These are phyloP conservation scores for Nymphicus hollandicus DNA, from an alignment of 2,113 vertebrate genomes.

Conservation along the genomic window DNA sequence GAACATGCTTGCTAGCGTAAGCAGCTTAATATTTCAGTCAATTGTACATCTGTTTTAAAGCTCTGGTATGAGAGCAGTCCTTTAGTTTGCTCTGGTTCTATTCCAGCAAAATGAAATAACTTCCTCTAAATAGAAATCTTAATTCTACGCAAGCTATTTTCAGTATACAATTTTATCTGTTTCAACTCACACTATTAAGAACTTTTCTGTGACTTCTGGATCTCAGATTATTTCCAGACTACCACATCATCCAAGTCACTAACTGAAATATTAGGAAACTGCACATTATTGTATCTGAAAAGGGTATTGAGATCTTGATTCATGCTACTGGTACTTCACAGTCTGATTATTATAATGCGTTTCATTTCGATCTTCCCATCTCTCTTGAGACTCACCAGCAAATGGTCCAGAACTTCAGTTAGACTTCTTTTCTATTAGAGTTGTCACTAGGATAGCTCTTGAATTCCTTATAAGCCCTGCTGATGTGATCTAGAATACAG, in stretches of 20 bases:
- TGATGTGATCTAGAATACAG: constrained; percentile 19
- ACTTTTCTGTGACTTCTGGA: not conserved
- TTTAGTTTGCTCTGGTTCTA: not conserved
- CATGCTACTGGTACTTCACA: constrained; percentile 57
- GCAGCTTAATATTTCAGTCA: not conserved
- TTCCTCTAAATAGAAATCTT: not conserved
- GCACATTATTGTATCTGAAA: constrained; percentile 17
- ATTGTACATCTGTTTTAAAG: not conserved
- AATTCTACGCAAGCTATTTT: not conserved
- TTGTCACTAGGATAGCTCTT: constrained; percentile 20
- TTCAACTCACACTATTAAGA: not conserved
- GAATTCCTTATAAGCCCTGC: constrained; percentile 26
- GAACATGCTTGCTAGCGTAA: not conserved
- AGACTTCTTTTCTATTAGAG: constrained; percentile 41
- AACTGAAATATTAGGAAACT: constrained; percentile 17
- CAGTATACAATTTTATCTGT: not conserved
- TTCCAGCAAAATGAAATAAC: not conserved
- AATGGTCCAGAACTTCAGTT: constrained; percentile 47
- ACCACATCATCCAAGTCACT: not conserved
- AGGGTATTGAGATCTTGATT: constrained; percentile 29
- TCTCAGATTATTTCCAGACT: constrained; percentile 16
- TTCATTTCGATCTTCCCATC: constrained; percentile 48
- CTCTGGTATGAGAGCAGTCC: not conserved
- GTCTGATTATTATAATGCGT: not conserved
- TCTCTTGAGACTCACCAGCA: constrained; percentile 54